Base-by-base conservation (phyloP, 2,113 vertebrate genomes). In the Myrmophylax atrothorax region DNA sequence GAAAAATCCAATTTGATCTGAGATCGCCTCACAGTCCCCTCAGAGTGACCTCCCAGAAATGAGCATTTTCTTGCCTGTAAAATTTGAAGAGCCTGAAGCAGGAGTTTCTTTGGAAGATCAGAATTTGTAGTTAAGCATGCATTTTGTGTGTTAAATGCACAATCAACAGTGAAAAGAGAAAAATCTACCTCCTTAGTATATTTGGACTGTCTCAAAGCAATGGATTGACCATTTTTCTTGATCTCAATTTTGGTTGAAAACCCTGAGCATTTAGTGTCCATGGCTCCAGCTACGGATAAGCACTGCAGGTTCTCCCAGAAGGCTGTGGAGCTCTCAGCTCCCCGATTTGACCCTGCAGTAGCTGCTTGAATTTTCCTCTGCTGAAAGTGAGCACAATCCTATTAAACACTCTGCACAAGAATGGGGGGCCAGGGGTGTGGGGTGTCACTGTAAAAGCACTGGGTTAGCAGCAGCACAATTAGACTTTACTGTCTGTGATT, bases 381-480 rank as follows among this genome's bases (percentile, higher is more conserved):
- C 83, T 80, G 89, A 69, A 84, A 93, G 89, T 47, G 63, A 88
- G 82, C 67, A 69, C 81, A 90, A 35, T 78, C 55, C 76, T 81
- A 2, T 79, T 64, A 84, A 75, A 87, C 56, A 80, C 93, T 94
- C 91, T 70, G 69, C 37, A 23, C 49, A 58, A 68, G 88, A 46
- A 18, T 44, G 75, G 69, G 67, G 73, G 28, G 19, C 20, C 6
- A 4, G 47, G 22, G 37, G 7, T 38, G 35, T 62, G 31, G 50
- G 59, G 55, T 62, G 66, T 76, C 56, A 52, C 84, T 96, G 66
- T 92, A 89, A 94, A 93, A 91, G 87, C 75, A 10, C 47, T 67
- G 91, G 60, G 78, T 94, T 90, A 93, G 92, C 64, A 62, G 86
- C 89, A 95, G 84, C 84, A 86, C 94, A 94, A 92, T 97, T 96